Base-by-base conservation (phyloP, 2,797 vertebrate genomes). In the Acridotheres tristis region DNA sequence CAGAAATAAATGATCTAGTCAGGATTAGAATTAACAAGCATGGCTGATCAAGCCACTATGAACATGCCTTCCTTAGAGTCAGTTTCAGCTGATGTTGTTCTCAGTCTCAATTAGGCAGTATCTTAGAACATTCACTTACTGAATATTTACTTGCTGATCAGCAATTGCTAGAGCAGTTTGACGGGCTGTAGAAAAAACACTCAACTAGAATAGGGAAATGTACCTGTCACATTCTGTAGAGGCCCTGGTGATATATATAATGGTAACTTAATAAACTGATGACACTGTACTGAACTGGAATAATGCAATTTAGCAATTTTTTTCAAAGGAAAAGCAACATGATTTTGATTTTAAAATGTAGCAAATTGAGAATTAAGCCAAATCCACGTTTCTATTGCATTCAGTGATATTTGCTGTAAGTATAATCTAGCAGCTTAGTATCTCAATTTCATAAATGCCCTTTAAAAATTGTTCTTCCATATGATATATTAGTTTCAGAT, bases 11-110 rank as follows among this genome's bases (percentile, higher is more conserved):
- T 75, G 47, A 73, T 94, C 88, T 81, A 69, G 73, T 91, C 61
- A 73, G 75, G 85, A 90, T 73, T 89, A 93, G 83, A 96, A 96
- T 94, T 95, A 96, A 89, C 85, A 95, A 94, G 93, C 68, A 93
- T 15, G 29, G 57, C 36, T 94, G 87, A 95, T 87, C 63, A 77
- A 95, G 67, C 29, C 74, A n/a, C 54, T 68, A 2, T 0, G 45
- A 77, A 38, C 69, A 82, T 54, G 13, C 7, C 30, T 95, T 87
- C 59, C 77, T 89, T 62, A 69, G 55, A 87, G n/a, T 71, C 72
- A 67, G 58, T 86, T 96, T 90, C 63, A 95, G 65, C 68, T 91
- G 82, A 74, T 6, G 7, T 22, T 90, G 40, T 81, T 94, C 77
- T 86, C 47, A 76, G 85, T 89, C 85, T 63, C 88, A 73, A 75